A percentile compares a stretch with the other conserved stretches of the same genome.
Conservation (phyloP, 2,797 vertebrate species). For the Leontopithecus rosalia region DNA sequence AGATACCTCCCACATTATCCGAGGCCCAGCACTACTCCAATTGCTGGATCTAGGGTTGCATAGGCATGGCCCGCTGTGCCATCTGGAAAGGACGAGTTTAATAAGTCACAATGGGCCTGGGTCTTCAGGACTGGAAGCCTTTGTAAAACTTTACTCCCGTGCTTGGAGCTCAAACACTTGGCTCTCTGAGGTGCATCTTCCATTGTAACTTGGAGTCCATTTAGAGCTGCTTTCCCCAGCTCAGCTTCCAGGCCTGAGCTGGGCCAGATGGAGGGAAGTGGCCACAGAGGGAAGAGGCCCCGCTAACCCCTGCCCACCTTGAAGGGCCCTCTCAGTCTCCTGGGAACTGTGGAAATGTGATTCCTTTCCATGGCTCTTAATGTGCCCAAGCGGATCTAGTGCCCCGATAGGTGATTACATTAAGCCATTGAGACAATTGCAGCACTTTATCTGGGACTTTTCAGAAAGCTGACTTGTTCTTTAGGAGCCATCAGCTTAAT, state of each 20-base stretch:
- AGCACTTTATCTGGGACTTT: background rate
- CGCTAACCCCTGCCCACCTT: rapidly evolving
- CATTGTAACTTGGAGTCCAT: background rate
- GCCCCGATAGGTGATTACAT: background rate
- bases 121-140: background rate
- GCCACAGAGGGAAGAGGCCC: background rate
- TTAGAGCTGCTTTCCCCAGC: background rate
- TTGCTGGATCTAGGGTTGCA: background rate
- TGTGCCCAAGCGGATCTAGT: background rate
- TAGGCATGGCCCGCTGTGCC: background rate
- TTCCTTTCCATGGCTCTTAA: conserved; percentile 8
- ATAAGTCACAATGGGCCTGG: background rate
- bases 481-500: background rate
- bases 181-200: background rate
- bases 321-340: background rate
- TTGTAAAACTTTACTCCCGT: background rate
- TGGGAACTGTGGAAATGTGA: background rate
- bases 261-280: background rate
- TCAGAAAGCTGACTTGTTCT: conserved; percentile 37
- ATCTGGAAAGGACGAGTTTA: background rate
- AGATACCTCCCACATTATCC: background rate
- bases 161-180: background rate
- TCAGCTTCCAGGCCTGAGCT: background rate
- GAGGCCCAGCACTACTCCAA: background rate
- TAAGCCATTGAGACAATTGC: background rate